Evolutionary conservation across 2,113 vertebrate genomes (phyloP), one percentile per base, ranked within the genome.

Genomic region (Bostrychus sinensis): DNA sequence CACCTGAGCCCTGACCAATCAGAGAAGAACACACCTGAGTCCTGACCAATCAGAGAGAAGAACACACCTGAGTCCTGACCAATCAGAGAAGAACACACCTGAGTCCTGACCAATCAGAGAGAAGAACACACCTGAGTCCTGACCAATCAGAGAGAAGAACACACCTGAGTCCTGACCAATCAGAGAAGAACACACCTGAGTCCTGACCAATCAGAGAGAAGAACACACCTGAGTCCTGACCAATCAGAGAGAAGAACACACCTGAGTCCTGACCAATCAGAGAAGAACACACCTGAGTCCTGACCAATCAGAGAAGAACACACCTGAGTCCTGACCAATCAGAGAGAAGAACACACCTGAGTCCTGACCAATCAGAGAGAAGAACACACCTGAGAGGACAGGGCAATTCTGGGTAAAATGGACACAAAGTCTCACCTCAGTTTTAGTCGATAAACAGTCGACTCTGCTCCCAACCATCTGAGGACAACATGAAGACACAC

Each of bases 71-170:
- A 3, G 3, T 39, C 14, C 38, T 39, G 38, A 39, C 8, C 38
- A 39, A 39, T 39, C 13, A 39, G 8, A 39, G 38, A 37, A n/a
- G n/a, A n/a, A n/a, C n/a, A n/a, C n/a, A 11, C 34, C 32, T 34
- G 32, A 10, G 32, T 10, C 32, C 10, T 3, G 2, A 10, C n/a
- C n/a, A n/a, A n/a, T n/a, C n/a, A n/a, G n/a, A n/a, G n/a, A n/a
- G n/a, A n/a, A n/a, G n/a, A n/a, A n/a, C n/a, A n/a, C n/a, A n/a
- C 98, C 97, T 0, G 96, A 98, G 86, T 98, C 96, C 96, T 98
- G 5, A 48, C 54, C 28, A 45, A 14, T 75, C 59, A 67, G 34
- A 72, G 5, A 58, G 32, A 70, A 19, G 19, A 16, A 12, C 5
- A 8, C 37, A 10, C 7, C 37, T 3, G 3, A 3, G 3, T 39